Conservation (phyloP, 2,113 vertebrate genomes). For the Gobius niger region DNA sequence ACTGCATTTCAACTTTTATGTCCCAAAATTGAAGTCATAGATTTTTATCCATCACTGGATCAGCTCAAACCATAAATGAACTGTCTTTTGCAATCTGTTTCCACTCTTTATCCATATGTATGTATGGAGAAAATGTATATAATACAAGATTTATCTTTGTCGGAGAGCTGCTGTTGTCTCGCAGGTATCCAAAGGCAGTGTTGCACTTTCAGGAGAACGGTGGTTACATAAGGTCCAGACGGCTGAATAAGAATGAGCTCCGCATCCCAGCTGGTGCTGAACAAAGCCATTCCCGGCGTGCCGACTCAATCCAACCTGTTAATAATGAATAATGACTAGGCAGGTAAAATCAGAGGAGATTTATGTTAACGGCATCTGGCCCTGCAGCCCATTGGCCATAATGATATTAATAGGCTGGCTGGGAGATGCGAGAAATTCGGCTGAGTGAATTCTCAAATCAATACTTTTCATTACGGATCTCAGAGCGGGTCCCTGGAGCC, state of each 20-base stretch:
- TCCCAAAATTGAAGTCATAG: not conserved
- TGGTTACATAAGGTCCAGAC: not conserved
- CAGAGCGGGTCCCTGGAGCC: slow-evolving; percentile 17
- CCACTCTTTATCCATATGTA: too few species aligned
- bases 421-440: slow-evolving; percentile 44
- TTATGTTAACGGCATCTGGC: slow-evolving; percentile 51
- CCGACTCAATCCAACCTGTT: slow-evolving; percentile 48
- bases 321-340: slow-evolving; percentile 54
- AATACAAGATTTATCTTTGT: not conserved
- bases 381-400: slow-evolving; percentile 39
- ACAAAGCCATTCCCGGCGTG: slow-evolving; percentile 31
- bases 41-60: not conserved
- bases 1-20: not conserved
- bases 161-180: not conserved
- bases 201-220: not conserved
- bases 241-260: slow-evolving; percentile 19
- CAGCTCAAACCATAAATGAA: too few species aligned
- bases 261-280: slow-evolving; percentile 3
- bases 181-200: not conserved
- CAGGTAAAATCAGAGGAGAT: slow-evolving; percentile 45
- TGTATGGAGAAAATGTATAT: too few species aligned
- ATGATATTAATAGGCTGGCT: slow-evolving; percentile 53
- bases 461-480: slow-evolving; percentile 64
- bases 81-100: too few species aligned
- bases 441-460: slow-evolving; percentile 62